Base-by-base conservation (phyloP, 2,113 vertebrate genomes). In the Picathartes gymnocephalus region DNA sequence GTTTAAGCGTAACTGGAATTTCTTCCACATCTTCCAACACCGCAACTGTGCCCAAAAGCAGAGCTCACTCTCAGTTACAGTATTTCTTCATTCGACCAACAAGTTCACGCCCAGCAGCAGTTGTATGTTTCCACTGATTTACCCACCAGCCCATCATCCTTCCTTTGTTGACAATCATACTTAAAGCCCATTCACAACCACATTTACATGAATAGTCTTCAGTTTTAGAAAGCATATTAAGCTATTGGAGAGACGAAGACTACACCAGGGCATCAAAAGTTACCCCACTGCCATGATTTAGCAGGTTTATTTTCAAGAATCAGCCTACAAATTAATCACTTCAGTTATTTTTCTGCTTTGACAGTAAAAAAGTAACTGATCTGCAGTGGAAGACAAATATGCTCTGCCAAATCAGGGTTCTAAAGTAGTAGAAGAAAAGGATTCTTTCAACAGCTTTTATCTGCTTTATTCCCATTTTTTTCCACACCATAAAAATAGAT, bases 1-100 rank as follows among this genome's bases (percentile, higher is more conserved):
- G 64, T 81, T 91, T 74, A 92, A 93, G 69, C 2, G 1, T 64
- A 93, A 93, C 81, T 87, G 50, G 88, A 81, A 91, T 83, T 77
- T 85, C 84, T 81, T 92, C 76, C 57, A 79, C 56, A 71, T 92
- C 48, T 95, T 79, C 87, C 85, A 96, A 89, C 48, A 81, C 35
- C 80, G 72, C 21, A 77, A 82, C 27, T 30, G 39, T 21, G 23
- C 53, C 73, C 76, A 70, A 92, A 95, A 95, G 65, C 62, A 95
- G 57, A 93, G 47, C 61, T 71, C 25, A 11, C 61, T 70, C 45
- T 77, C 69, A 73, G 28, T 64, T 65, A 85, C 44, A n/a, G 13
- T 35, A 2, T 53, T 92, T 74, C 76, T 88, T 90, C 35, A 61
- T 48, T 53, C 5, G 4, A 23, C 21, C 71, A 91, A 37, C 65